phyloP scores from a whole-genome alignment of 1,140 invertebrate genomes.

The Phortica variegata region DNA sequence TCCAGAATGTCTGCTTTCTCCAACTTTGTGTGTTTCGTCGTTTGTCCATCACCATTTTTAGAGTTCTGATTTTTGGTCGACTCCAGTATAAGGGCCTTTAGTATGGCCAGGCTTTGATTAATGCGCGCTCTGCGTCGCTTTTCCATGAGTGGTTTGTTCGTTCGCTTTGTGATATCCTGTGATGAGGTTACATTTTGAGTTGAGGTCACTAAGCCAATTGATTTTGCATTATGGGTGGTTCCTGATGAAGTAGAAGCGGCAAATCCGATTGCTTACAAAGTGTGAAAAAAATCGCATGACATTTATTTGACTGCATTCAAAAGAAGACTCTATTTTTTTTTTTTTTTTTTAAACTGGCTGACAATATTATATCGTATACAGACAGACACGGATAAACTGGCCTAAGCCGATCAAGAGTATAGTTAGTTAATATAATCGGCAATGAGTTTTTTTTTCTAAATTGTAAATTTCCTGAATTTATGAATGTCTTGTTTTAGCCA shows the following conservation, averaged over 20 bases:
- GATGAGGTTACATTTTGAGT: slow-evolving; percentile 54
- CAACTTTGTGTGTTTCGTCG: slow-evolving; percentile 72
- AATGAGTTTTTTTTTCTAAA: too few relatives aligned
- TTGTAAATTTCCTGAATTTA: too few relatives aligned
- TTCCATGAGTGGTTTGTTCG: slow-evolving; percentile 91
- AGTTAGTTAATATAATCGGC: too few relatives aligned
- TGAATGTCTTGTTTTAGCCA: too few relatives aligned
- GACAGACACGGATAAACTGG: too few relatives aligned
- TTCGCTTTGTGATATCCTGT: slow-evolving; percentile 59
- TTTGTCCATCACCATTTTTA: slow-evolving; percentile 64
- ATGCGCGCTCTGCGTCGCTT: slow-evolving; percentile 84
- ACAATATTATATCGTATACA: too few relatives aligned
- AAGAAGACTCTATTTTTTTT: too few relatives aligned
- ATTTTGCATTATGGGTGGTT: slow-evolving; percentile 47
- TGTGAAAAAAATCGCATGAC: too few relatives aligned
- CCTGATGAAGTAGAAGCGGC: slow-evolving; percentile 32
- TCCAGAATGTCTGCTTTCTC: slow-evolving; percentile 94
- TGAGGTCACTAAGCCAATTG: slow-evolving; percentile 50
- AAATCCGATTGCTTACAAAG: slow-evolving; percentile 39
- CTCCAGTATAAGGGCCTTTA: slow-evolving; percentile 80
- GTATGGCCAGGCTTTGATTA: slow-evolving; percentile 81
- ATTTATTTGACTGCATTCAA: too few relatives aligned
- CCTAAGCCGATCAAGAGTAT: too few relatives aligned
- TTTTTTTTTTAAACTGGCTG: too few relatives aligned
- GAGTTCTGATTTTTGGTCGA: slow-evolving; percentile 60